A percentile compares a stretch with the other conserved stretches of the same genome.
phyloP scores from a whole-genome alignment of 1,140 invertebrate species.

The Probaryconus sp. region DNA sequence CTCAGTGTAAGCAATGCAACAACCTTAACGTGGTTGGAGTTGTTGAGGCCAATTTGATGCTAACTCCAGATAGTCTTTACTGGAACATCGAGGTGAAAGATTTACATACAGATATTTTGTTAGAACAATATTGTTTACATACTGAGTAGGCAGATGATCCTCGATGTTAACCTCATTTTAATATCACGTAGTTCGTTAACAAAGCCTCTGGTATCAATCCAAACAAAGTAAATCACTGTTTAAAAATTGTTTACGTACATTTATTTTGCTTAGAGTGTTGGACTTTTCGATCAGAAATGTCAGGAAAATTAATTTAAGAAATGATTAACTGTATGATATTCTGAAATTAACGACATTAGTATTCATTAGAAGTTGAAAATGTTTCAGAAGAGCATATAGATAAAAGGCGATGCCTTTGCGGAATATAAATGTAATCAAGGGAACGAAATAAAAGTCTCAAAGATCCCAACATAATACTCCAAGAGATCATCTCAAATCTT shows the following conservation, averaged over 20 bases:
- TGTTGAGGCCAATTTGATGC: too few species aligned
- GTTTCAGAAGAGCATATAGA: conserved; percentile 5
- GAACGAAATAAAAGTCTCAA: neutral
- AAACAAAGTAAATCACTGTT: neutral
- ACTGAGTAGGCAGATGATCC: conserved; percentile 9
- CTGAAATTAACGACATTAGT: conserved; percentile 1
- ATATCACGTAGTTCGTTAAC: conserved; percentile 8
- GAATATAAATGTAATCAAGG: conserved; percentile 13
- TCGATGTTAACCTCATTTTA: conserved; percentile 17
- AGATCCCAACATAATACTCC: too few species aligned
- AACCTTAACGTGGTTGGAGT: too few species aligned
- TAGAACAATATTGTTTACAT: conserved; percentile 16
- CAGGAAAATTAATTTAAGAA: too few species aligned
- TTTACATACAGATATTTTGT: neutral
- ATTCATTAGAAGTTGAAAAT: conserved; percentile 6
- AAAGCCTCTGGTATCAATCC: neutral
- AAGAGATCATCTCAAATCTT: too few species aligned
- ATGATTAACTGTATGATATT: conserved; percentile 12
- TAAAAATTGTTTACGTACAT: neutral
- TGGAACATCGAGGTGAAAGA: neutral
- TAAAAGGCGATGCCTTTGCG: conserved; percentile 1
- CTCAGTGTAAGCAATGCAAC: too few species aligned
- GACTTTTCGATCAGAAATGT: neutral
- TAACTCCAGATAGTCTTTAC: neutral
- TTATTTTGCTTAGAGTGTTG: neutral